These are phyloP conservation scores for Platichthys flesus DNA, from an alignment of 2,113 vertebrate genomes.

Conservation along the genomic window DNA sequence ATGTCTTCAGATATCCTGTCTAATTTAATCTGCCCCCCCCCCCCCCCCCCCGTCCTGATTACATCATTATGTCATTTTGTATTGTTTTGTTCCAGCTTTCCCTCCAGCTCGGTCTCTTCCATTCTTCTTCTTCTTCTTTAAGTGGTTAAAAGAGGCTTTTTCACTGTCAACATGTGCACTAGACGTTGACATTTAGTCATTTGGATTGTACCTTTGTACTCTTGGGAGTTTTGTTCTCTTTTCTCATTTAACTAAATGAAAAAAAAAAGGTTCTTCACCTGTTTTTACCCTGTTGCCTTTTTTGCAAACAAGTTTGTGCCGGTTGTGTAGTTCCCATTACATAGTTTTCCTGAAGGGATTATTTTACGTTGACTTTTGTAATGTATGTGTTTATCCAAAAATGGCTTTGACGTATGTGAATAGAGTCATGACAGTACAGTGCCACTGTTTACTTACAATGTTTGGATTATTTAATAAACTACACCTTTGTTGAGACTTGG, in stretches of 20 bases:
- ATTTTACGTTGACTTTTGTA: constrained; percentile 76
- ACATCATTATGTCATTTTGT: neutral
- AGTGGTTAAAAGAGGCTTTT: constrained; percentile 55
- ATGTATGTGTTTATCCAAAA: constrained; percentile 67
- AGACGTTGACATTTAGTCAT: constrained; percentile 74
- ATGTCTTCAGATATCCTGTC: constrained; percentile 38
- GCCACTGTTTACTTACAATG: constrained; percentile 72
- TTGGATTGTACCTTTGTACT: constrained; percentile 74
- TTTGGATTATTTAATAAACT: constrained; percentile 82
- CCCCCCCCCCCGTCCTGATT: neutral
- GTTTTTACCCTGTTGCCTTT: constrained; percentile 69
- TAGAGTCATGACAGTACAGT: constrained; percentile 55
- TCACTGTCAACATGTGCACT: constrained; percentile 76
- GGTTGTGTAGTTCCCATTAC: constrained; percentile 68
- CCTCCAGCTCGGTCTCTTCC: constrained; percentile 51
- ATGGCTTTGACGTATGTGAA: constrained; percentile 61
- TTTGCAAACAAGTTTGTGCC: constrained; percentile 74
- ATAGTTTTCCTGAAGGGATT: constrained; percentile 55
- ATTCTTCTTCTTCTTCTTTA: constrained; percentile 33
- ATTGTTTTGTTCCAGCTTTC: constrained; percentile 50
- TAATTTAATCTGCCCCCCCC: neutral
- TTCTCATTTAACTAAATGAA: constrained; percentile 66
- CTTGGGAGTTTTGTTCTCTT: constrained; percentile 65
- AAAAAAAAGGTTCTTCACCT: constrained; percentile 51
- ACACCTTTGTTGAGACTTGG: constrained; percentile 66